These are phyloP conservation scores for Ochropacha duplaris DNA, from an alignment of 2,888 invertebrate species.

Conservation along the genomic window DNA sequence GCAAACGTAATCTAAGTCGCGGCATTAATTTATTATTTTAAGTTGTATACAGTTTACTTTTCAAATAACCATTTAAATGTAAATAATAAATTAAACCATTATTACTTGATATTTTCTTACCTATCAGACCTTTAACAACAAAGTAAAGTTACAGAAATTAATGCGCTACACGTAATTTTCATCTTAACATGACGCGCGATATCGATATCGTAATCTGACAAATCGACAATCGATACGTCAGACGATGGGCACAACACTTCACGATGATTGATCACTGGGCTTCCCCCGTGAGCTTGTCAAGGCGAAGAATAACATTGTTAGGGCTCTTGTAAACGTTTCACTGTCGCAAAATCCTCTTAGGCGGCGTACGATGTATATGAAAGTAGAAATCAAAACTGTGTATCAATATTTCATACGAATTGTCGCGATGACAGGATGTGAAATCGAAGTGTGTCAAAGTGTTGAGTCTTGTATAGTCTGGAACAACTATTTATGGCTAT, in stretches of 20 bases:
- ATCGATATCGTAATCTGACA: conserved; percentile 43
- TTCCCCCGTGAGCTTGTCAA: conserved; percentile 69
- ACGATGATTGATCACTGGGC: conserved; percentile 73
- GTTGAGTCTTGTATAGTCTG: too few relatives aligned
- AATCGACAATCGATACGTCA: conserved; percentile 43
- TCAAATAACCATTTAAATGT: neutral
- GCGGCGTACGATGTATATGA: conserved; percentile 30
- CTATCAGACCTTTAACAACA: neutral
- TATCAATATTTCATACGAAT: neutral
- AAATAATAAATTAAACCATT: too few relatives aligned
- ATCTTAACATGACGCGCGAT: conserved; percentile 5
- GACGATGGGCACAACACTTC: conserved; percentile 51
- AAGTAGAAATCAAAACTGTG: conserved; percentile 18
- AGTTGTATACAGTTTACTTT: neutral
- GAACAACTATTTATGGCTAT: too few relatives aligned
- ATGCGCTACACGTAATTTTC: neutral
- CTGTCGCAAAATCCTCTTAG: conserved; percentile 70
- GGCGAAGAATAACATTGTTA: conserved; percentile 79
- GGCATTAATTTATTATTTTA: neutral
- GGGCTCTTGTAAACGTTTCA: conserved; percentile 73
- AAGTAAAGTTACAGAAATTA: neutral
- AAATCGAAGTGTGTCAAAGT: conserved; percentile 1
- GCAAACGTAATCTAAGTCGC: neutral
- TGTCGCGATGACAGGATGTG: neutral
- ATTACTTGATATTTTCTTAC: too few relatives aligned